A percentile compares a stretch with the other conserved stretches of the same genome.
phyloP scores from a whole-genome alignment of 2,888 invertebrate species.

The Apamea epomidion region DNA sequence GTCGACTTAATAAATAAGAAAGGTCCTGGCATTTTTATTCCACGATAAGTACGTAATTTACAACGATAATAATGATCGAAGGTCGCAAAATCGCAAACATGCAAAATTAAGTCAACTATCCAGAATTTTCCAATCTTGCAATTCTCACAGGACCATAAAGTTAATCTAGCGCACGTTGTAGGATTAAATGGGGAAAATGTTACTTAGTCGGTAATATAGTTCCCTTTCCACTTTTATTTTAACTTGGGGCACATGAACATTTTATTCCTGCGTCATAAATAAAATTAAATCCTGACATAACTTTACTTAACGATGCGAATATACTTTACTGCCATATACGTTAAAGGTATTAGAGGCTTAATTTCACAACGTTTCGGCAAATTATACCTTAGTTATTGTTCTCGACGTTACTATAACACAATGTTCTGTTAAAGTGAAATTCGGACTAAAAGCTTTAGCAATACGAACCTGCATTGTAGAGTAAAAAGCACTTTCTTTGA shows the following conservation, averaged over 20 bases:
- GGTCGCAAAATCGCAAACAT: constrained; percentile 36
- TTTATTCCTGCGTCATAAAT: constrained; percentile 58
- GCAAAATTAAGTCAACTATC: constrained; percentile 48
- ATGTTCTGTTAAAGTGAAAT: constrained; percentile 24
- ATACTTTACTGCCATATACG: constrained; percentile 46
- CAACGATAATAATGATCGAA: constrained; percentile 45
- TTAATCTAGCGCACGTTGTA: constrained; percentile 49
- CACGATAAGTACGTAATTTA: constrained; percentile 23
- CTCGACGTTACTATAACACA: constrained; percentile 24
- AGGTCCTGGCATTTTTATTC: constrained; percentile 16
- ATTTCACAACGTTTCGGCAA: constrained; percentile 43
- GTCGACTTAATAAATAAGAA: background rate
- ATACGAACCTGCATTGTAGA: constrained; percentile 44
- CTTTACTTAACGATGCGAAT: constrained; percentile 52
- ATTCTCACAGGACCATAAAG: constrained; percentile 54
- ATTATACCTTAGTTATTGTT: constrained; percentile 44
- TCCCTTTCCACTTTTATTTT: constrained; percentile 44
- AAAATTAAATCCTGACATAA: constrained; percentile 62
- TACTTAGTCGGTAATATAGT: constrained; percentile 43
- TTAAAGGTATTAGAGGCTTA: constrained; percentile 39
- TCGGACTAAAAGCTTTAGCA: constrained; percentile 36
- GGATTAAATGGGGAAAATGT: constrained; percentile 45
- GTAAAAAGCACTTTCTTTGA: constrained; percentile 52
- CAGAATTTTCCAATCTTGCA: constrained; percentile 45
- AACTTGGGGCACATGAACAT: constrained; percentile 35